These are phyloP conservation scores for Erythrolamprus reginae DNA, from an alignment of 2,113 vertebrate species.

Conservation along the genomic window DNA sequence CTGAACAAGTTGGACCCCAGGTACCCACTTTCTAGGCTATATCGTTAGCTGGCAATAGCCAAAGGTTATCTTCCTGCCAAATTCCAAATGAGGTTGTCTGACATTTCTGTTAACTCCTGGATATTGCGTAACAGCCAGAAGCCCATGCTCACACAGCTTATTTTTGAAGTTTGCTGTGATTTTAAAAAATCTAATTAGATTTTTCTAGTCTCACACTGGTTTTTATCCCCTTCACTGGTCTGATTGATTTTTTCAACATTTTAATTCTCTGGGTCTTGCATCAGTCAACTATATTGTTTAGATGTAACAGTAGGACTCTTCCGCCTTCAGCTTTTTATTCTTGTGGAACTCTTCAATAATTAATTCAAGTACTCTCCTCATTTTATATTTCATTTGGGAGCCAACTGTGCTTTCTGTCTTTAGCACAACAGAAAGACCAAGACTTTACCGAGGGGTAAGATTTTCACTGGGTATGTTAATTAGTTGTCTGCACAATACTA, in stretches of 20 bases:
- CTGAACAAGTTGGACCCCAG: not conserved
- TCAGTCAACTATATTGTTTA: constrained; percentile 25
- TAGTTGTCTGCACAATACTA: not conserved
- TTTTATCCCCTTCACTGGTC: constrained; percentile 10
- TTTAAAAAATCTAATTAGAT: constrained; percentile 39
- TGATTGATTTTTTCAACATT: constrained; percentile 17
- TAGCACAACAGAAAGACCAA: not conserved
- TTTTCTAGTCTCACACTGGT: constrained; percentile 28
- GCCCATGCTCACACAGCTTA: constrained; percentile 42
- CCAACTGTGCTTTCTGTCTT: constrained; percentile 4
- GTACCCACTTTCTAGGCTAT: not conserved
- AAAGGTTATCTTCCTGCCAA: constrained; percentile 23
- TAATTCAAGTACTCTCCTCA: not conserved
- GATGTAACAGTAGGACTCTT: not conserved
- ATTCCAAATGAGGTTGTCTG: constrained; percentile 29
- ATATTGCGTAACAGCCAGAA: constrained; percentile 27
- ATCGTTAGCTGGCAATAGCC: not conserved
- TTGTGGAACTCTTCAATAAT: not conserved
- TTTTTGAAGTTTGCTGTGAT: constrained; percentile 41
- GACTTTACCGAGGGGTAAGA: not conserved
- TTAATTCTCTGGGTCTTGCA: constrained; percentile 13
- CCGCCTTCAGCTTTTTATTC: constrained; percentile 1
- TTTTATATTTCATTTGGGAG: constrained; percentile 20
- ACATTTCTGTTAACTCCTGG: constrained; percentile 16
- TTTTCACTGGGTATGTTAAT: not conserved